phyloP scores from a whole-genome alignment of 2,888 invertebrate genomes.

The Isoperla grammatica region DNA sequence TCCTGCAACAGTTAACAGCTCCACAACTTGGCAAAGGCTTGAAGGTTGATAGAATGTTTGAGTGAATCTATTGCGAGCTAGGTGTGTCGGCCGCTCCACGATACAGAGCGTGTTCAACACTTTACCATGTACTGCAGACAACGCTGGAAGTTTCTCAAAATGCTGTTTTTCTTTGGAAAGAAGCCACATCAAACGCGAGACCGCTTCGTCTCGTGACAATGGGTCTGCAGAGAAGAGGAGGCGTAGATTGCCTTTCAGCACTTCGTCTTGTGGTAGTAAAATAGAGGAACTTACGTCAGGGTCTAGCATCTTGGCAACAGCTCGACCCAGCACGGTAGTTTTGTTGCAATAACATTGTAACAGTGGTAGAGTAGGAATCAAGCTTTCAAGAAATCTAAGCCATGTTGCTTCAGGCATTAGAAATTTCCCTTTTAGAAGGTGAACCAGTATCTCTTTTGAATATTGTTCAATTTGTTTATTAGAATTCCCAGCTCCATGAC shows the following conservation, averaged over 20 bases:
- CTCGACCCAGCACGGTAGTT: slow-evolving; percentile 51
- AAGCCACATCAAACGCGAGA: slow-evolving; percentile 49
- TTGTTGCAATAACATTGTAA: slow-evolving; percentile 54
- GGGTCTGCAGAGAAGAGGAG: slow-evolving; percentile 45
- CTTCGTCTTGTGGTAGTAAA: slow-evolving; percentile 51
- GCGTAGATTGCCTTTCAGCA: slow-evolving; percentile 48
- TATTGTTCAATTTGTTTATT: slow-evolving; percentile 49
- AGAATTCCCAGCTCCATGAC: slow-evolving; percentile 52
- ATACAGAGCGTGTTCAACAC: slow-evolving; percentile 23
- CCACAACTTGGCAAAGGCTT: slow-evolving; percentile 46
- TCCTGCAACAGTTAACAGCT: slow-evolving; percentile 41
- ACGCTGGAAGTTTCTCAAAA: slow-evolving; percentile 44
- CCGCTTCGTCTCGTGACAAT: slow-evolving; percentile 47
- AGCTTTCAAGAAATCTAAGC: slow-evolving; percentile 53
- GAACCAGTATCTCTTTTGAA: slow-evolving; percentile 56
- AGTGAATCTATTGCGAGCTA: slow-evolving; percentile 38
- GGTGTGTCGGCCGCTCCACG: slow-evolving; percentile 35
- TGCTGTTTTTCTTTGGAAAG: slow-evolving; percentile 46
- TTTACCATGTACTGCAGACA: slow-evolving; percentile 43
- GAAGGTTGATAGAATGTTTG: slow-evolving; percentile 46
- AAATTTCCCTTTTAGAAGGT: slow-evolving; percentile 58
- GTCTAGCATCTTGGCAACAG: slow-evolving; percentile 58
- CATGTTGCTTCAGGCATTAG: slow-evolving; percentile 57
- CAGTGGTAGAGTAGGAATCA: slow-evolving; percentile 56
- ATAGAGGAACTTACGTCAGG: slow-evolving; percentile 56